phyloP scores from a whole-genome alignment of 2,113 vertebrate genomes.

The Procapra przewalskii region DNA sequence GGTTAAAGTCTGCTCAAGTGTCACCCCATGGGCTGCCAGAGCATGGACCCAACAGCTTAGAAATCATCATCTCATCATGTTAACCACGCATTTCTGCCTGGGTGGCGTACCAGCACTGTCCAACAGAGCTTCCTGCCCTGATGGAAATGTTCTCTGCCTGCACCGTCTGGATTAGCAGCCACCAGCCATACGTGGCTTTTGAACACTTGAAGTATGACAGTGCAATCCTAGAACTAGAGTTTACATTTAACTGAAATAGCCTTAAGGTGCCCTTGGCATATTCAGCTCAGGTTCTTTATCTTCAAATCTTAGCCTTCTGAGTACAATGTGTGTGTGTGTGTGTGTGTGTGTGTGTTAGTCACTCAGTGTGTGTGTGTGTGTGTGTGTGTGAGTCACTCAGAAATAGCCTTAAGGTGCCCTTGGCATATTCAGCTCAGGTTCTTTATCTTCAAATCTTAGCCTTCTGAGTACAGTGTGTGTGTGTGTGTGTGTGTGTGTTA shows the following conservation, averaged over 20 bases:
- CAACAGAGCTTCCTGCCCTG: neutral
- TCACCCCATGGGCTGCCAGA: neutral
- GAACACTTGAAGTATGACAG: neutral
- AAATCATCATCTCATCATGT: neutral
- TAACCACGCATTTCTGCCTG: neutral
- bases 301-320: neutral
- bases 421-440: too few species aligned
- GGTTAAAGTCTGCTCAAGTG: neutral
- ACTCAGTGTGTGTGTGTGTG: neutral
- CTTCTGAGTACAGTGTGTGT: neutral
- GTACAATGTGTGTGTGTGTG: neutral
- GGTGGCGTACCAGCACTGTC: accelerated
- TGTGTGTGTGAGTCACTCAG: neutral
- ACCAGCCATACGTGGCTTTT: neutral
- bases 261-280: neutral
- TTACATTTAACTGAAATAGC: neutral
- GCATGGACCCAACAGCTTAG: neutral
- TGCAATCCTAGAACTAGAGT: neutral
- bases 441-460: too few species aligned
- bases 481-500: too few species aligned
- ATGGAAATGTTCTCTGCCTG: neutral
- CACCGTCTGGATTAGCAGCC: neutral
- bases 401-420: too few species aligned
- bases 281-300: neutral
- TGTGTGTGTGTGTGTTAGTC: too few species aligned